phyloP scores from a whole-genome alignment of 2,797 vertebrate genomes.

The Psittacula echo region DNA sequence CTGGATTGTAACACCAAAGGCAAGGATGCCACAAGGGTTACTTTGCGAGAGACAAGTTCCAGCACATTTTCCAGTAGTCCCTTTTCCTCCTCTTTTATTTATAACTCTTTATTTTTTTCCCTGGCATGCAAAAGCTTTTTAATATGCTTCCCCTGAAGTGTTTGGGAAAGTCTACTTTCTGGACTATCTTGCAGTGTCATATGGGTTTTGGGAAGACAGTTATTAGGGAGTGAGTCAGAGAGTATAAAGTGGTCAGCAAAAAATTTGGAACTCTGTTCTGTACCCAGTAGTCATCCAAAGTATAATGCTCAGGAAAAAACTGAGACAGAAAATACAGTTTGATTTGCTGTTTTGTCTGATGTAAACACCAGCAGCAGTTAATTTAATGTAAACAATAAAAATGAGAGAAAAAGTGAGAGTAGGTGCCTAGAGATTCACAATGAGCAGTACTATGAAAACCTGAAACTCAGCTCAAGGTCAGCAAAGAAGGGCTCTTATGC shows the following conservation, averaged over 20 bases:
- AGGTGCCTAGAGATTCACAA: background rate
- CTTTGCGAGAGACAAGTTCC: constrained; percentile 65
- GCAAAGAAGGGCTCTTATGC: background rate
- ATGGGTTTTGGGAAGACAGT: background rate
- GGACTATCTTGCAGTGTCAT: background rate
- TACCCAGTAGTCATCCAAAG: background rate
- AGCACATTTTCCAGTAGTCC: constrained; percentile 67
- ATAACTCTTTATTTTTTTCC: constrained; percentile 6
- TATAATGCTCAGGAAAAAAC: background rate
- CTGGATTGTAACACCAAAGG: constrained; percentile 71
- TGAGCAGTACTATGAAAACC: background rate
- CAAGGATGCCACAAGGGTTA: constrained; percentile 68
- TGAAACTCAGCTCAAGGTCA: background rate
- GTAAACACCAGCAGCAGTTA: background rate
- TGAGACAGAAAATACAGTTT: background rate
- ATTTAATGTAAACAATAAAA: background rate
- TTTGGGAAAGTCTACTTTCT: constrained; percentile 10
- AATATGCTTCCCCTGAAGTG: background rate
- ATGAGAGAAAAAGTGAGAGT: background rate
- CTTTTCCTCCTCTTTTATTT: constrained; percentile 58
- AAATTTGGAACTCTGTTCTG: constrained; percentile 24
- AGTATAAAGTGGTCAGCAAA: constrained; percentile 38
- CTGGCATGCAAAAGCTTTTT: background rate
- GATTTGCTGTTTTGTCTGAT: background rate
- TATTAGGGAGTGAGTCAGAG: background rate